Base-by-base conservation (phyloP, 2,113 vertebrate genomes). In the Tachysurus vachellii region DNA sequence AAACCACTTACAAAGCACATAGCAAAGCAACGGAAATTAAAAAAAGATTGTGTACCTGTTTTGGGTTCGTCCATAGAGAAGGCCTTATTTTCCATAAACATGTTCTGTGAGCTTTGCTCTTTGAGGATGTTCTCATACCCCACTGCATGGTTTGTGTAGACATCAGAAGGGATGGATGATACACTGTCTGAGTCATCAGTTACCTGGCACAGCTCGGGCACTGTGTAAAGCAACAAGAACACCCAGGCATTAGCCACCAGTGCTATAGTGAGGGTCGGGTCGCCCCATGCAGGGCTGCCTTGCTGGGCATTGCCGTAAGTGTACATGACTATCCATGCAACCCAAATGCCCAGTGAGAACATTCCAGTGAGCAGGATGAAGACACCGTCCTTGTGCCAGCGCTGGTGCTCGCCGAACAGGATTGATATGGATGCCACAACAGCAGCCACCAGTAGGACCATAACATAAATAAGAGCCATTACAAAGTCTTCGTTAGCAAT, bases 41-140 rank as follows among this genome's bases (percentile, higher is more conserved):
- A 64, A 66, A 62, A 50, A 54, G 36, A 61, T 44, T 57, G 53
- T 93, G 23, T 93, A 99, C 97, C 97, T 76, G 96, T 89, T 86
- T 91, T 93, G 0, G 97, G 95, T 75, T 99, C 98, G 0, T 99
- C 97, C 97, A 99, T 96, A 12, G 97, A 96, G 92, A 99, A 99
- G 0, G 97, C 97, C 90, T 98, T 98, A 90, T 99, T 99, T 85
- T 99, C 97, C 94, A 99, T 93, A 0, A 96, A 98, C 93, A 99
- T 96, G 90, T 95, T 99, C 88, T 95, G 95, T 53, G 95, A 85
- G 53, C 93, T 94, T 91, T 97, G 96, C 62, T 97, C 96, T 91
- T 97, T 99, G 87, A 99, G 93, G 93, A 99, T 97, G 70, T 94
- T 98, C 92, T 99, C 98, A 0, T 99, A 99, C 82, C 97, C 97